Percentiles rank a stretch among this genome's conserved stretches.
phyloP scores from a whole-genome alignment of 1,140 invertebrate genomes.

The Hycleus cichorii region DNA sequence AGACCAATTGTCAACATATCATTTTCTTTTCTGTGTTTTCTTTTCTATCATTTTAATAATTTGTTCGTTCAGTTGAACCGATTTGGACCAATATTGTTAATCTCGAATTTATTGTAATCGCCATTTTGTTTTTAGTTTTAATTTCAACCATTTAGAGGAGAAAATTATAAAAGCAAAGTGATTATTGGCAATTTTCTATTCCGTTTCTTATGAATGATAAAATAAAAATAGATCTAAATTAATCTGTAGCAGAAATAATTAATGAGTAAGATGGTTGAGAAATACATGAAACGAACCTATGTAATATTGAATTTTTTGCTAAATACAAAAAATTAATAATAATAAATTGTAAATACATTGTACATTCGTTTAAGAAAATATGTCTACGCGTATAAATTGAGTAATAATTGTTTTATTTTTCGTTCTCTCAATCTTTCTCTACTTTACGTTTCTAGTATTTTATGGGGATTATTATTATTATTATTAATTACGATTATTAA shows the following conservation, averaged over 20 bases:
- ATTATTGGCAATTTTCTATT: constrained; percentile 39
- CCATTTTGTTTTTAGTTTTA: constrained; percentile 2
- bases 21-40: constrained; percentile 20
- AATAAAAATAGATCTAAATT: constrained; percentile 17
- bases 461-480: constrained; percentile 25
- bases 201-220: constrained; percentile 22
- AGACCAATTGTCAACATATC: constrained; percentile 35
- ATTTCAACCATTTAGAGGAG: constrained; percentile 7
- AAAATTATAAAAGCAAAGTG: constrained; percentile 20
- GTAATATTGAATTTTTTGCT: constrained; percentile 30
- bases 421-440: neutral
- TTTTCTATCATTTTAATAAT: constrained; percentile 1
- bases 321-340: constrained; percentile 6
- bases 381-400: constrained; percentile 27
- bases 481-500: neutral
- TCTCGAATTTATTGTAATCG: constrained; percentile 1
- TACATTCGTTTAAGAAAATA: constrained; percentile 35
- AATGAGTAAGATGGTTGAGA: neutral
- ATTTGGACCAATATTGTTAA: constrained; percentile 28
- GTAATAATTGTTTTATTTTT: constrained; percentile 1
- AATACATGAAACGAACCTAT: constrained; percentile 6
- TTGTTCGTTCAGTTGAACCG: neutral
- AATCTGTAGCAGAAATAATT: neutral
- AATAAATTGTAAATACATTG: constrained; percentile 30
- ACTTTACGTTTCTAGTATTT: constrained; percentile 22